Base-by-base conservation (phyloP, 1,140 invertebrate species). In the Hyposmocoma kahamanoa region DNA sequence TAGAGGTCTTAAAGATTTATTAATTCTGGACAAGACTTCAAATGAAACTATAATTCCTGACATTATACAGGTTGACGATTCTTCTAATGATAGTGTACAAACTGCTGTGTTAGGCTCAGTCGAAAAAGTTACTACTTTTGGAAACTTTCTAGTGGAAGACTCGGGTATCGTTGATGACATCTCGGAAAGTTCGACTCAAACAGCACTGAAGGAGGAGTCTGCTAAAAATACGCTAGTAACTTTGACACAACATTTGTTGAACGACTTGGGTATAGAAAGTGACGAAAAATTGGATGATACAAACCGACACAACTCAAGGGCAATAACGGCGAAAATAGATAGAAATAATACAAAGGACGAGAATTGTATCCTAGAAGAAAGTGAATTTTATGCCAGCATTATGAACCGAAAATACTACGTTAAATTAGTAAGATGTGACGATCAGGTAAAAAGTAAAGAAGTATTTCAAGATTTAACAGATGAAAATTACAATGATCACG, bases 391-490 rank as follows among this genome's bases (percentile, higher is more conserved):
- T 36, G 8, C 32, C 1, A 36, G 18, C 15, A 17, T 36, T 1
- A 36, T 36, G 1, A 30, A 10, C 8, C 32, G 32, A 3, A 47
- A 57, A 20, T 81, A 74, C 64, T 70, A 50, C 59, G 60, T 81
- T 18, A 65, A 56, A 43, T 52, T 81, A 47, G 26, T 65, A 24
- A 69, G 67, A 50, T 79, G 69, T 51, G 78, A 82, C 43, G 22
- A 43, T 3, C 6, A 48, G 10, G n/a, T 48, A 22, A 41, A 50
- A 24, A 53, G 50, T 50, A 36, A n/a, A n/a, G n/a, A n/a, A n/a
- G n/a, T n/a, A n/a, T n/a, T n/a, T n/a, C n/a, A n/a, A n/a, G n/a
- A n/a, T n/a, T n/a, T n/a, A n/a, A n/a, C n/a, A n/a, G n/a, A n/a
- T n/a, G n/a, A n/a, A n/a, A n/a, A n/a, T n/a, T n/a, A n/a, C n/a